These are phyloP conservation scores for Coelopa pilipes DNA, from an alignment of 2,888 invertebrate genomes.

Conservation along the genomic window DNA sequence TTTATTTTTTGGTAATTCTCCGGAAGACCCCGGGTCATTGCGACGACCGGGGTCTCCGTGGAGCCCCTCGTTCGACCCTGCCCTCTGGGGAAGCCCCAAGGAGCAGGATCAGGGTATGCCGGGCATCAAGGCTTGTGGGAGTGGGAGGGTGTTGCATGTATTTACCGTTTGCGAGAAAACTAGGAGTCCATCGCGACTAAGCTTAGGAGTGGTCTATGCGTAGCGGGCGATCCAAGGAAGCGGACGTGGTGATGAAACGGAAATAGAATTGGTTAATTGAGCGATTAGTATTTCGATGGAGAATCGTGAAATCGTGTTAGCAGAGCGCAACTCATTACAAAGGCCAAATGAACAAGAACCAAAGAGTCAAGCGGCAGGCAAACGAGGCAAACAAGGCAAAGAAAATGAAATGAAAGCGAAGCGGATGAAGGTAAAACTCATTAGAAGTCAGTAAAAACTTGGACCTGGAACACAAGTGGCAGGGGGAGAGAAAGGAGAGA, in stretches of 20 bases:
- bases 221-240: slow-evolving; percentile 16
- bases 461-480: not conserved
- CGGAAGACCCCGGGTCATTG: not conserved
- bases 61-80: too few relatives aligned
- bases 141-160: not conserved
- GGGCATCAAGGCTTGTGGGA: not conserved
- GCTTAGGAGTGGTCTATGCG: slow-evolving; percentile 24
- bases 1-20: not conserved
- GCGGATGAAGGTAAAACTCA: not conserved
- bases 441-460: not conserved
- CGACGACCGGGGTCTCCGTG: too few relatives aligned
- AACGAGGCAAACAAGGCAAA: not conserved
- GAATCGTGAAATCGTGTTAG: not conserved
- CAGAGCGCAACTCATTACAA: too few relatives aligned
- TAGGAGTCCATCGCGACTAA: slow-evolving; percentile 17
- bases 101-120: not conserved
- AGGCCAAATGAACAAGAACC: not conserved
- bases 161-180: slow-evolving; percentile 22
- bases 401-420: not conserved
- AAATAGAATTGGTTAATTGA: not conserved
- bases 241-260: slow-evolving; percentile 5
- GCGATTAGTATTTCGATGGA: not conserved
- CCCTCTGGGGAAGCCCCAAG: not conserved
- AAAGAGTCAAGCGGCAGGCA: not conserved
- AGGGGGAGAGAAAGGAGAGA: not conserved